These are phyloP conservation scores for Cuniculus paca DNA, from an alignment of 2,797 vertebrate genomes.

Conservation along the genomic window DNA sequence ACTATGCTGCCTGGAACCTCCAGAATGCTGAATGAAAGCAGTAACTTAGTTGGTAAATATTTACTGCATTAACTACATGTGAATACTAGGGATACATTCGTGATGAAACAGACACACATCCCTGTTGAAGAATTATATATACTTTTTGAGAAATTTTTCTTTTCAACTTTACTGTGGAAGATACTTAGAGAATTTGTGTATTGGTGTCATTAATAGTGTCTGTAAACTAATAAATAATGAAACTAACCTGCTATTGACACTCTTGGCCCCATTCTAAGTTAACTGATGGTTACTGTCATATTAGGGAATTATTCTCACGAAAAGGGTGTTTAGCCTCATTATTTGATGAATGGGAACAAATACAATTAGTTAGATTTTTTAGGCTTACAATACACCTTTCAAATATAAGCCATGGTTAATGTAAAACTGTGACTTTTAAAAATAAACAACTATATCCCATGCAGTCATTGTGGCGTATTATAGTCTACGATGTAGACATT, in stretches of 20 bases:
- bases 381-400: slow-evolving; percentile 41
- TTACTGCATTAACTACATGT: neutral
- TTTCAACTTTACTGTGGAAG: slow-evolving; percentile 13
- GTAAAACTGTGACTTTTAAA: slow-evolving; percentile 57
- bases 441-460: slow-evolving; percentile 32
- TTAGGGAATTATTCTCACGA: slow-evolving; percentile 48
- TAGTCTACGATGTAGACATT: neutral
- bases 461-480: neutral
- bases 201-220: neutral
- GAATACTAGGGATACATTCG: neutral
- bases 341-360: slow-evolving; percentile 62
- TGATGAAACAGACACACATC: neutral
- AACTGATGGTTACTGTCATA: slow-evolving; percentile 5
- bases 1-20: neutral
- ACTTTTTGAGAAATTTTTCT: neutral
- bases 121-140: neutral
- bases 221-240: slow-evolving; percentile 58
- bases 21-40: slow-evolving; percentile 5
- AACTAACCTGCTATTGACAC: neutral
- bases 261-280: neutral
- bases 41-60: slow-evolving; percentile 19
- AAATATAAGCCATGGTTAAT: neutral
- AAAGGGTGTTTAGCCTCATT: slow-evolving; percentile 8
- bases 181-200: slow-evolving; percentile 27
- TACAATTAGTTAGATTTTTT: slow-evolving; percentile 19